These are phyloP conservation scores for Solenopsis invicta DNA, from an alignment of 1,140 invertebrate species.

Conservation along the genomic window DNA sequence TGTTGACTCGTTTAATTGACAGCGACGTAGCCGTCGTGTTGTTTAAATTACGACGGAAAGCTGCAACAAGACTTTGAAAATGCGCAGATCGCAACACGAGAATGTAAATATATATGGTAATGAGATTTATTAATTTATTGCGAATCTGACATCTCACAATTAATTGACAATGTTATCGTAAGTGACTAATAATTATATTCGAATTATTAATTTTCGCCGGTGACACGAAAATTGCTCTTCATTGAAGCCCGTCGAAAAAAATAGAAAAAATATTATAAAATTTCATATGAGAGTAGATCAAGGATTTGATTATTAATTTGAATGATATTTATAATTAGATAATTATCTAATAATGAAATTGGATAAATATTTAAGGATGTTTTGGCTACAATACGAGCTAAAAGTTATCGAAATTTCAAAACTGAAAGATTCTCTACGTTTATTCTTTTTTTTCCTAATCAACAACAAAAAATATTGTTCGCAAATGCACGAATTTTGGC, in stretches of 20 bases:
- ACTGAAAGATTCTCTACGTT: no score
- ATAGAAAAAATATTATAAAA: background rate
- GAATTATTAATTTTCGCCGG: conserved; percentile 9
- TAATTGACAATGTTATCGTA: conserved; percentile 18
- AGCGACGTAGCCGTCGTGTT: background rate
- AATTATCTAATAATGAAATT: no score
- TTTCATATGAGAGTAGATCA: background rate
- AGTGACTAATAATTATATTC: background rate
- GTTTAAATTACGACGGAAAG: conserved; percentile 35
- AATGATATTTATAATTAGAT: background rate
- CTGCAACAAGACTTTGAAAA: background rate
- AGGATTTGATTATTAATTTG: background rate
- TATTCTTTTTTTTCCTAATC: no score
- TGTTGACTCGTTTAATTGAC: conserved; percentile 66
- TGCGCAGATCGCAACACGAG: conserved; percentile 15
- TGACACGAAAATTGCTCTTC: background rate
- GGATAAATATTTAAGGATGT: no score
- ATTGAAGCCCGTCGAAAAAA: background rate
- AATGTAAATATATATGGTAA: background rate
- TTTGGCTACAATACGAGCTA: no score
- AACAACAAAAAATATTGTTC: no score
- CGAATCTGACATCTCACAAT: no score
- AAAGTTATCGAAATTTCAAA: no score
- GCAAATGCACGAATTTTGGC: no score
- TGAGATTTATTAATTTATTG: background rate